These are phyloP conservation scores for Crotophaga sulcirostris DNA, from an alignment of 2,113 vertebrate genomes.

Conservation along the genomic window DNA sequence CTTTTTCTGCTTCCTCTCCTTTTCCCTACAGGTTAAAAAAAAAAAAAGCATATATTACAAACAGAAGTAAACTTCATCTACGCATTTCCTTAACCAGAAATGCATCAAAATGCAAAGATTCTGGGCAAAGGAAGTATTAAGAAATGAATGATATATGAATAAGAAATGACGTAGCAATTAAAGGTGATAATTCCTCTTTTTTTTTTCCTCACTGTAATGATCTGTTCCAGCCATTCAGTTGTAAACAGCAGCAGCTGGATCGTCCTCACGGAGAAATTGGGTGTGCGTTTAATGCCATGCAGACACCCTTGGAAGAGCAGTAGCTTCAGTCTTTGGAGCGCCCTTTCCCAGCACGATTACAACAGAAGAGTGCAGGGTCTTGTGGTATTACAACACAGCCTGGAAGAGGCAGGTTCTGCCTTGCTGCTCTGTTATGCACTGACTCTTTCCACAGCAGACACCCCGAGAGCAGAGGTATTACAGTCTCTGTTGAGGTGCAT, in stretches of 20 bases:
- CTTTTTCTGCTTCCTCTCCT: conserved; percentile 38
- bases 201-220: not conserved
- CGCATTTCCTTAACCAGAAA: not conserved
- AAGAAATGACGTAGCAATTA: conserved; percentile 61
- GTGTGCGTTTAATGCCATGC: not conserved
- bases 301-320: not conserved
- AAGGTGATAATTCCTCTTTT: conserved; percentile 39
- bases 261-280: not conserved
- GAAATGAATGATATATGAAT: not conserved
- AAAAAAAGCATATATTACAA: conserved; percentile 18
- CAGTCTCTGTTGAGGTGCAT: rapidly evolving
- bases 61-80: conserved; percentile 44
- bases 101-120: conserved; percentile 59
- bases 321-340: not conserved
- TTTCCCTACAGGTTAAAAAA: not conserved
- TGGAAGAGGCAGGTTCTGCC: not conserved
- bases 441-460: not conserved
- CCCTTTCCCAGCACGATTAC: not conserved
- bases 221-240: not conserved
- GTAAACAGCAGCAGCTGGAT: not conserved
- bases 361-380: rapidly evolving
- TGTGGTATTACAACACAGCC: rapidly evolving
- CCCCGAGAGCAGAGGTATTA: rapidly evolving
- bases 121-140: conserved; percentile 26
- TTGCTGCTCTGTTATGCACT: rapidly evolving